Percentiles rank a stretch among this genome's conserved stretches.
phyloP scores from a whole-genome alignment of 2,113 vertebrate species.

The Tretioscincus oriximinensis region DNA sequence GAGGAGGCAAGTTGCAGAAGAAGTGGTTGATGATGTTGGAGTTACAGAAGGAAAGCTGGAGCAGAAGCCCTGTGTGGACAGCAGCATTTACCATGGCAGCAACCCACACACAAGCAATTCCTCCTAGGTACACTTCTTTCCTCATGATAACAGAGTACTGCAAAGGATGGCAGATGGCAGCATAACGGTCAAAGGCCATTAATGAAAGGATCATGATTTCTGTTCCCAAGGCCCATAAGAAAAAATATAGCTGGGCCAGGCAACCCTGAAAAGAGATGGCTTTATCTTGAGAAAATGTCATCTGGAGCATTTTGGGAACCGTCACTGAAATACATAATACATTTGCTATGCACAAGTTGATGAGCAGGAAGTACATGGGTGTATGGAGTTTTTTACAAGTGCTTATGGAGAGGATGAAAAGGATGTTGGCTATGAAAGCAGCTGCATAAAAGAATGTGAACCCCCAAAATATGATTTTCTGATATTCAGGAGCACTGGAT shows the following conservation, averaged over 20 bases:
- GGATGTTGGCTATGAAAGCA: not conserved
- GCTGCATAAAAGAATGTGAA: not conserved
- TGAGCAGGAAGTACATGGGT: conserved; percentile 12
- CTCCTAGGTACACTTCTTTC: conserved; percentile 18
- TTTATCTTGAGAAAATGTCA: conserved; percentile 30
- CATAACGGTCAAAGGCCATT: conserved; percentile 54
- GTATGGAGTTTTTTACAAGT: not conserved
- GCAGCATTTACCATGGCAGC: conserved; percentile 26
- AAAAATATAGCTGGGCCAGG: not conserved
- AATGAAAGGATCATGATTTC: conserved; percentile 14
- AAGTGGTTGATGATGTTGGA: conserved; percentile 51
- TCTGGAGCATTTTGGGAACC: conserved; percentile 48
- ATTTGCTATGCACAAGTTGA: conserved; percentile 3
- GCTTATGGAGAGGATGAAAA: conserved; percentile 2
- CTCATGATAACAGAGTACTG: conserved; percentile 45
- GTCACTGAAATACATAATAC: conserved; percentile 44
- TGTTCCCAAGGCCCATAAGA: not conserved
- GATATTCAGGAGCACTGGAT: not conserved
- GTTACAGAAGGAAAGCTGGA: conserved; percentile 46
- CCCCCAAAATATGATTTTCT: not conserved
- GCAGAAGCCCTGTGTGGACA: conserved; percentile 29
- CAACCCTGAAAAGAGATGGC: conserved; percentile 4
- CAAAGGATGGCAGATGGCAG: conserved; percentile 52
- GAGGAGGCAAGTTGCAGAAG: conserved; percentile 56
- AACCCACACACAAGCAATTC: conserved; percentile 15